Evolutionary conservation across 1,140 invertebrate genomes (phyloP).

Genomic region (Pseudomyrmex gracilis): DNA sequence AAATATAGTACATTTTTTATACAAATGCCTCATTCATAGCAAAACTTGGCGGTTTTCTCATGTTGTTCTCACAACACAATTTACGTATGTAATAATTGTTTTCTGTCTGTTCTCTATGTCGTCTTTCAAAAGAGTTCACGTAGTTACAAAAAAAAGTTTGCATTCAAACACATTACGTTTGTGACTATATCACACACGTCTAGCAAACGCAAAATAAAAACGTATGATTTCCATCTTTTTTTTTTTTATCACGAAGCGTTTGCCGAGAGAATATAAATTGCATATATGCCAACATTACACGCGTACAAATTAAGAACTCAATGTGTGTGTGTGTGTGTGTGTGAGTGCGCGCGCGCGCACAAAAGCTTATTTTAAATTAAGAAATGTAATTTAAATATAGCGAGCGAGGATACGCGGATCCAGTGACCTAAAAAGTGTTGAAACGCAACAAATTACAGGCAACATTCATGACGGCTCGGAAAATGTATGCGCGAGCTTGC

Average conservation of each 20-base stretch:
- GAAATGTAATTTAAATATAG: slow-evolving; percentile 38
- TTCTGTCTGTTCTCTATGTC: background rate
- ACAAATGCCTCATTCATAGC: background rate
- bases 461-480: slow-evolving; percentile 3
- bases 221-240: background rate
- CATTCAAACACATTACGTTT: background rate
- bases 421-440: slow-evolving; percentile 45
- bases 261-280: slow-evolving; percentile 14
- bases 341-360: no score
- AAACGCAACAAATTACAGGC: slow-evolving; percentile 52
- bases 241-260: background rate
- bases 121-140: no score
- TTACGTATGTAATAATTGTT: background rate
- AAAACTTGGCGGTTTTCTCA: background rate
- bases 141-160: background rate
- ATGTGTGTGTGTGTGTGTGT: background rate
- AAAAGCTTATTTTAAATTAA: slow-evolving; percentile 42
- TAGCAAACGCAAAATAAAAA: background rate
- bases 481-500: slow-evolving; percentile 12
- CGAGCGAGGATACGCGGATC: background rate
- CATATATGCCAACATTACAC: background rate
- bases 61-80: background rate
- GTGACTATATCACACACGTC: background rate
- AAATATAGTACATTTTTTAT: background rate
- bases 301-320: slow-evolving; percentile 7